Base-by-base conservation (phyloP, 2,888 invertebrate species). In the Altica lythri region DNA sequence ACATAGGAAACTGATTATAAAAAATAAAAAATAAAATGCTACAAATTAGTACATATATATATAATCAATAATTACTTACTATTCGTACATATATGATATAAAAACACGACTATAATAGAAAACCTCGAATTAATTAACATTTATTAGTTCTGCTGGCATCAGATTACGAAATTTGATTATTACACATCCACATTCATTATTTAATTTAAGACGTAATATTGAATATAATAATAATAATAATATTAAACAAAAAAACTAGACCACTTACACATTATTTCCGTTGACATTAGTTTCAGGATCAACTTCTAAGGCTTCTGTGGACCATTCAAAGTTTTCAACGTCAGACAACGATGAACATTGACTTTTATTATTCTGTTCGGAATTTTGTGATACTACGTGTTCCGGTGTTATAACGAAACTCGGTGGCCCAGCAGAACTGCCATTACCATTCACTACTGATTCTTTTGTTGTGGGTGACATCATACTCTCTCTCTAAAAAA, bases 291-390 rank as follows among this genome's bases (percentile, higher is more conserved):
- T 67, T 54, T 74, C 74, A 43, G 70, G 61, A 66, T 85, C 85
- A 12, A 79, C 78, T 59, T 85, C 83, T 27, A 51, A 22, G 25
- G 30, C 30, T 46, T 55, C 55, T 1, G 88, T 89, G 68, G 86
- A 87, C 75, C 90, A 90, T 73, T 90, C 90, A 76, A 86, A 90
- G 75, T 87, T 90, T 74, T 90, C 90, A 8, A 86, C 87, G 68
- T 90, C 90, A 2, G 89, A 89, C 63, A 89, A 80, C 52, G 81
- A 81, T 30, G 78, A 79, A 68, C 78, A 80, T 66, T 79, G 79
- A 68, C 79, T 79, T 67, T 73, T 76, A 37, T 62, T 59, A 29
- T 61, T 57, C 30, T 57, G 60, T 6, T 61, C 63, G 34, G 57
- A 57, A 37, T 45, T 57, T 43, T 60, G 58, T 17, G 55, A 50